phyloP scores from a whole-genome alignment of 2,888 invertebrate species.

The Agrotis clavis region DNA sequence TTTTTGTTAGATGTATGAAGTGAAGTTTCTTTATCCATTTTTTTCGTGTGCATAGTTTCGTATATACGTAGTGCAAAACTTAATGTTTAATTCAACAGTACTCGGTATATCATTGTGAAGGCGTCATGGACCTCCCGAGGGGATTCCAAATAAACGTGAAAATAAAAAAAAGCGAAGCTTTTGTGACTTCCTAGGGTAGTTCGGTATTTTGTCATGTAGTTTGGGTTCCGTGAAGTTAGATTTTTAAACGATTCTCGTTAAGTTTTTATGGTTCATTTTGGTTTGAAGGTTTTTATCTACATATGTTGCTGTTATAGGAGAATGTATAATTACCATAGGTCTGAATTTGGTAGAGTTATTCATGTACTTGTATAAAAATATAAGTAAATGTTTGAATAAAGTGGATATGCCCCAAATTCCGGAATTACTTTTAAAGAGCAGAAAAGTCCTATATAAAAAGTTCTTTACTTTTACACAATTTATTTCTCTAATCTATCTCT shows the following conservation, averaged over 20 bases:
- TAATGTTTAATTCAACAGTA: constrained; percentile 64
- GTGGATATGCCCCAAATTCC: too few relatives aligned
- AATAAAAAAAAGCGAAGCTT: constrained; percentile 31
- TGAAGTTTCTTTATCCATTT: neutral
- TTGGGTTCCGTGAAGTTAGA: constrained; percentile 9
- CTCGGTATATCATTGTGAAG: constrained; percentile 59
- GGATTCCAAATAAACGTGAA: constrained; percentile 38
- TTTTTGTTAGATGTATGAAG: neutral
- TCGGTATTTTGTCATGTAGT: constrained; percentile 24
- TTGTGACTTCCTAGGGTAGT: constrained; percentile 28
- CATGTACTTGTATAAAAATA: too few relatives aligned
- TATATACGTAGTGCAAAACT: constrained; percentile 44
- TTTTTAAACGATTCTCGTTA: neutral
- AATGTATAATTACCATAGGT: too few relatives aligned
- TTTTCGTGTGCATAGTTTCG: constrained; percentile 35
- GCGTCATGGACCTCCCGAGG: constrained; percentile 49
- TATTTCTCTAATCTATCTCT: too few relatives aligned
- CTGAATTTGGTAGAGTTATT: too few relatives aligned
- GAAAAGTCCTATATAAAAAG: too few relatives aligned
- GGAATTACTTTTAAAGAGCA: too few relatives aligned
- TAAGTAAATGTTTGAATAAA: too few relatives aligned
- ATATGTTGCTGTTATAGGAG: too few relatives aligned
- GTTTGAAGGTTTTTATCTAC: too few relatives aligned
- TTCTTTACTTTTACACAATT: too few relatives aligned
- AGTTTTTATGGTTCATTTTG: neutral